Evolutionary conservation across 2,113 vertebrate species (phyloP).

Genomic region (Brienomyrus longianalis): DNA sequence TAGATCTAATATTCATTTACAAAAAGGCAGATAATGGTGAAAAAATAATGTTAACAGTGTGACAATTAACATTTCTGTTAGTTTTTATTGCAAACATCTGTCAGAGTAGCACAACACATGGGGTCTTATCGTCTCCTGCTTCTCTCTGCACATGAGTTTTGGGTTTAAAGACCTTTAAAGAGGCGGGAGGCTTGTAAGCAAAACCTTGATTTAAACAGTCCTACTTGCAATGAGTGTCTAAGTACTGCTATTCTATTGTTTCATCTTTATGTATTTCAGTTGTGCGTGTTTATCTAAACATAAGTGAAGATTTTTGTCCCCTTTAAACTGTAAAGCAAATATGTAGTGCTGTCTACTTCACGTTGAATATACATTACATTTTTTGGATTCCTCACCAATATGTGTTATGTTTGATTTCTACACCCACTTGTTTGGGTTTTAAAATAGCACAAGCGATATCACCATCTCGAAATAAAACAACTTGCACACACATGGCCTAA

Average conservation of each 20-base stretch:
- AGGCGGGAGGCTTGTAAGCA: not conserved
- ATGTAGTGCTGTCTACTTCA: not conserved
- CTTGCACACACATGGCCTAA: not conserved
- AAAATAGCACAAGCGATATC: not conserved
- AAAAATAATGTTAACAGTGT: not conserved
- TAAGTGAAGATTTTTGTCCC: not conserved
- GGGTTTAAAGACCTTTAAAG: not conserved
- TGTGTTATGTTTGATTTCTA: not conserved
- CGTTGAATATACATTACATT: not conserved
- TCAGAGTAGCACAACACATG: not conserved
- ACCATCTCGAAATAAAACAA: not conserved
- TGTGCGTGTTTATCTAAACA: not conserved
- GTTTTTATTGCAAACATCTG: not conserved
- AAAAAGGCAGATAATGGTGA: not conserved
- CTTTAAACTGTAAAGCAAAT: not conserved
- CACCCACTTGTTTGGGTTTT: not conserved
- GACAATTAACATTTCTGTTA: not conserved
- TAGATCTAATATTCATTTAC: not conserved
- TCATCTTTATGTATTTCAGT: not conserved
- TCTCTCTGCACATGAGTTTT: not conserved
- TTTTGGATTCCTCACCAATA: not conserved
- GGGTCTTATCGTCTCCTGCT: not conserved
- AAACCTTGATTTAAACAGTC: not conserved
- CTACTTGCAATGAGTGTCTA: not conserved
- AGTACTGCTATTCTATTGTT: not conserved